These are phyloP conservation scores for Gryon sp. DNA, from an alignment of 1,140 invertebrate species.

Conservation along the genomic window DNA sequence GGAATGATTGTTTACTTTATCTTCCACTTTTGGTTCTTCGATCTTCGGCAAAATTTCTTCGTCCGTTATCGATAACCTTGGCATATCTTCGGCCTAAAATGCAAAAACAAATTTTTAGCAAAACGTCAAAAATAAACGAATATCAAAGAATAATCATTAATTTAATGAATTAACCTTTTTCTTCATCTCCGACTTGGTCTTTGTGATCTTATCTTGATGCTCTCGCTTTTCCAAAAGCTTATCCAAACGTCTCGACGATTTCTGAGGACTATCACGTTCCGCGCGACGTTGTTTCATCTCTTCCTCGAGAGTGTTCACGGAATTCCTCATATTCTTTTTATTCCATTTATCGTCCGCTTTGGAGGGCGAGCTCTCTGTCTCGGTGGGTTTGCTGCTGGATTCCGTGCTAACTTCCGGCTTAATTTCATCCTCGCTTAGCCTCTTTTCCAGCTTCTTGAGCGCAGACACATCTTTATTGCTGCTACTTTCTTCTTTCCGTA, in stretches of 20 bases:
- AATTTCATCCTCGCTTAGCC: conserved; percentile 76
- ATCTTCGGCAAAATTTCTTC: conserved; percentile 28
- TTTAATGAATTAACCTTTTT: conserved; percentile 39
- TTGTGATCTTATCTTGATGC: conserved; percentile 76
- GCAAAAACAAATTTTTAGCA: conserved; percentile 2
- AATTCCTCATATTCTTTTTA: conserved; percentile 69
- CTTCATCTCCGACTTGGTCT: conserved; percentile 64
- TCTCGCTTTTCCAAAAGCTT: conserved; percentile 79
- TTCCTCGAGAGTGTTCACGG: conserved; percentile 78
- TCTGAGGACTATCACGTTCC: conserved; percentile 77
- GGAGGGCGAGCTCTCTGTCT: conserved; percentile 11
- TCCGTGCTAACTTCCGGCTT: conserved; percentile 66
- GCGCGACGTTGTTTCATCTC: conserved; percentile 81
- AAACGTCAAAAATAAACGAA: neutral
- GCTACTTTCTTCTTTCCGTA: conserved; percentile 80
- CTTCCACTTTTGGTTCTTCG: conserved; percentile 52
- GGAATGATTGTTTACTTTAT: conserved; percentile 53
- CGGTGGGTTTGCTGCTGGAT: conserved; percentile 61
- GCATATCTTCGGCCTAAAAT: conserved; percentile 41
- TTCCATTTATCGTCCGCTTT: conserved; percentile 67
- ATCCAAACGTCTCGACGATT: conserved; percentile 78
- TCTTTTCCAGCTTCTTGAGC: conserved; percentile 86
- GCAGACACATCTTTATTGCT: conserved; percentile 81
- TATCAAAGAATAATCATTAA: neutral
- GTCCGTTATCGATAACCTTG: conserved; percentile 29